These are phyloP conservation scores for Pycnonotus jocosus DNA, from an alignment of 2,113 vertebrate species.

Conservation along the genomic window DNA sequence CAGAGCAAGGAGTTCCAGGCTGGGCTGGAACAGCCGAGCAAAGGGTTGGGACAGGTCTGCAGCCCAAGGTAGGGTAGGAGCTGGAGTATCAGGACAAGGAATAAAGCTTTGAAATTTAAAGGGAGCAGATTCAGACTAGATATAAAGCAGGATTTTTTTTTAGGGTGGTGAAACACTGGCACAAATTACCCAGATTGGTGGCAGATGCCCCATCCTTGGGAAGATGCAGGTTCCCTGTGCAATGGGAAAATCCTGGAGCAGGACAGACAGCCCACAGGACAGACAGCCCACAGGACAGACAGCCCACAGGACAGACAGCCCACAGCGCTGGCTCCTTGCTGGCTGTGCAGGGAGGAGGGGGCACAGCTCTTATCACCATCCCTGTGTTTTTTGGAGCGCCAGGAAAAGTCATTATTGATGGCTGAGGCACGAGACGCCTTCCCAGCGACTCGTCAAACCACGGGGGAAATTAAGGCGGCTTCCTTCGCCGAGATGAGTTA, in stretches of 20 bases:
- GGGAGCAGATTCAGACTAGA: neutral
- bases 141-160: neutral
- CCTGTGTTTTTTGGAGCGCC: neutral
- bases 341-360: neutral
- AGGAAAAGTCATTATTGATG: constrained; percentile 41
- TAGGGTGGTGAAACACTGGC: neutral
- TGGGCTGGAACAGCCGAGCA: neutral
- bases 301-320: neutral
- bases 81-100: neutral
- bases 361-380: neutral
- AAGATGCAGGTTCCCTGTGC: neutral
- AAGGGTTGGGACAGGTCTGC: neutral
- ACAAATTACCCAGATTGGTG: neutral
- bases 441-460: constrained; percentile 47
- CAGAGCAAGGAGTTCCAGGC: neutral
- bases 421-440: constrained; percentile 45
- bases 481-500: constrained; percentile 52
- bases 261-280: neutral
- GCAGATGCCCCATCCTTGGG: neutral
- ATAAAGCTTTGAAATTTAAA: neutral
- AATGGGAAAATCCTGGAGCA: neutral
- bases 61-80: rapidly evolving
- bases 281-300: neutral
- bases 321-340: rapidly evolving
- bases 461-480: constrained; percentile 62